phyloP scores from a whole-genome alignment of 2,797 vertebrate species.

The Gallinago solitaria region DNA sequence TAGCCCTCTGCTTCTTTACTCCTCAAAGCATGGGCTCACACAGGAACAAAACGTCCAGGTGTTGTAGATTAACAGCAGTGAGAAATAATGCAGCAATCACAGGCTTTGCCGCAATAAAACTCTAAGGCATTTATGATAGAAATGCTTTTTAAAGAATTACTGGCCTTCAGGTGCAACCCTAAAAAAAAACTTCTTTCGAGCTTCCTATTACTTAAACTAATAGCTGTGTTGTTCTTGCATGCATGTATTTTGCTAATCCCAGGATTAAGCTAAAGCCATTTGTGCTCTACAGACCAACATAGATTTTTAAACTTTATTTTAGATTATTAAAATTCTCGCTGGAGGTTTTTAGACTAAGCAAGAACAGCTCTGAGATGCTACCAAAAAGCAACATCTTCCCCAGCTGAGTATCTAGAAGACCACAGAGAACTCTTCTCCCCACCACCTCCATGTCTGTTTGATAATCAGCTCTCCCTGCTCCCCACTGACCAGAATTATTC shows the following conservation, averaged over 20 bases:
- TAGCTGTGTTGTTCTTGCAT: neutral
- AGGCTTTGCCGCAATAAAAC: neutral
- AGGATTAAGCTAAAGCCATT: neutral
- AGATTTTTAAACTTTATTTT: neutral
- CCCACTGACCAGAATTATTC: neutral
- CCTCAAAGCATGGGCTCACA: neutral
- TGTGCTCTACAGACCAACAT: neutral
- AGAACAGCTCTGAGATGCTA: neutral
- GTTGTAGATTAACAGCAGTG: no score
- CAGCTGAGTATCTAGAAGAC: neutral
- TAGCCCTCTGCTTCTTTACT: neutral
- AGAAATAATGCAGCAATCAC: neutral
- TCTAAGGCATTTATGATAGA: neutral
- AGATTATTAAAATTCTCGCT: neutral
- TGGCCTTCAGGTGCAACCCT: neutral
- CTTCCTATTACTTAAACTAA: neutral
- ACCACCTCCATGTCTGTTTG: neutral
- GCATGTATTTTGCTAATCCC: neutral
- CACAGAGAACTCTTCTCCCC: neutral
- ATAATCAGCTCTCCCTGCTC: neutral
- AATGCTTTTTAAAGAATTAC: neutral
- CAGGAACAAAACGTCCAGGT: neutral
- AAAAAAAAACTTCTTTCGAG: neutral
- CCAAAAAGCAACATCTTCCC: neutral
- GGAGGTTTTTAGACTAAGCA: neutral